These are phyloP conservation scores for Caenorhabditis doughertyi DNA, from an alignment of 2,888 invertebrate species.

Conservation along the genomic window DNA sequence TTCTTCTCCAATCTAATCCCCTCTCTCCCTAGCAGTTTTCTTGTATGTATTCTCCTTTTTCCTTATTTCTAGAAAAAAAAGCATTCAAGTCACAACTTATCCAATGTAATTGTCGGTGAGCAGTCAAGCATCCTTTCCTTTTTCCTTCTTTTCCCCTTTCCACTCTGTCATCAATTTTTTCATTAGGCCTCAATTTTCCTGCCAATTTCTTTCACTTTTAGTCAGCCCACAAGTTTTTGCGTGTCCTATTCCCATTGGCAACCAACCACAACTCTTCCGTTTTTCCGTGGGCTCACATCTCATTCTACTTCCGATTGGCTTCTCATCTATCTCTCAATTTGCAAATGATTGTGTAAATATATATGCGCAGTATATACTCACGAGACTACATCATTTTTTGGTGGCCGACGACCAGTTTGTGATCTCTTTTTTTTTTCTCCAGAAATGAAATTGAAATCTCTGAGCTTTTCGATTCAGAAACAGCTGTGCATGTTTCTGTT, in stretches of 20 bases:
- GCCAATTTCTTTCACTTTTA: constrained; percentile 8
- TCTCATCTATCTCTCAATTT: constrained; percentile 11
- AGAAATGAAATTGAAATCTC: neutral
- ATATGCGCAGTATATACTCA: constrained; percentile 16
- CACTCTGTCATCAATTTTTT: constrained; percentile 37
- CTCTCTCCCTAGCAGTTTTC: too few relatives aligned
- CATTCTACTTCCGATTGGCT: constrained; percentile 24
- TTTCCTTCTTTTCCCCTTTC: constrained; percentile 4
- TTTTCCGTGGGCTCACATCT: constrained; percentile 12
- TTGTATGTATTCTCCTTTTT: neutral
- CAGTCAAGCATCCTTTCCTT: constrained; percentile 47
- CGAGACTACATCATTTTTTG: constrained; percentile 39
- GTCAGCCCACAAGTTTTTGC: constrained; percentile 17
- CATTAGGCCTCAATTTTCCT: constrained; percentile 24
- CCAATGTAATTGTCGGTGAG: constrained; percentile 53
- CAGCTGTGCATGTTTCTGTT: constrained; percentile 28
- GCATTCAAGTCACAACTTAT: constrained; percentile 30
- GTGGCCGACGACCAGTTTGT: constrained; percentile 38
- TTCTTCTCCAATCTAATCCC: too few relatives aligned
- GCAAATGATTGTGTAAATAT: constrained; percentile 36
- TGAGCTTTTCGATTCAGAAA: constrained; percentile 19
- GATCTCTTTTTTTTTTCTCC: constrained; percentile 12
- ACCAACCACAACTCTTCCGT: constrained; percentile 21
- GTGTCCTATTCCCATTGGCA: constrained; percentile 44
- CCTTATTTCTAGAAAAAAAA: constrained; percentile 4